A percentile compares a stretch with the other conserved stretches of the same genome.
Evolutionary conservation across 1,140 invertebrate species (phyloP).

Genomic region (Wasmannia auropunctata): DNA sequence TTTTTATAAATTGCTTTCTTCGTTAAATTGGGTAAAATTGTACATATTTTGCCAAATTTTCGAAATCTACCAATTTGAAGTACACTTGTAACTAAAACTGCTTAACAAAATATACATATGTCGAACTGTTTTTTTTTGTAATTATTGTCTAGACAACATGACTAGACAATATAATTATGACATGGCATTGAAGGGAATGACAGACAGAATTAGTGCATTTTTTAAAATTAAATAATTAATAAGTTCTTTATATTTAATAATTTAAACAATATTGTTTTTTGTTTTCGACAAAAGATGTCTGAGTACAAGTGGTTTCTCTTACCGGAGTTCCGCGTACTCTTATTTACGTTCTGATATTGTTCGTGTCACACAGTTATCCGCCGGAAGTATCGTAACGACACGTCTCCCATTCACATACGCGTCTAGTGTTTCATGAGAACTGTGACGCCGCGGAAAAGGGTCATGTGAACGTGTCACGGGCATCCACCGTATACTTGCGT

Average conservation of each 20-base stretch:
- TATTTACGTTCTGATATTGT: constrained; percentile 73
- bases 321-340: constrained; percentile 51
- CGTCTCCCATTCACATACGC: constrained; percentile 81
- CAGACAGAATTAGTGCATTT: background rate
- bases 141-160: too few relatives aligned
- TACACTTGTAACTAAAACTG: background rate
- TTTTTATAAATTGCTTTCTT: background rate
- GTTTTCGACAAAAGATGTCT: constrained; percentile 4
- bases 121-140: too few relatives aligned
- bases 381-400: constrained; percentile 84
- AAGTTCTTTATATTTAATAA: background rate
- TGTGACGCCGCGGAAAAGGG: constrained; percentile 84
- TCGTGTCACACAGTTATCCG: constrained; percentile 77
- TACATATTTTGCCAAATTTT: background rate
- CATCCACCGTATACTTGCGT: constrained; percentile 79
- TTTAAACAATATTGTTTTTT: constrained; percentile 5
- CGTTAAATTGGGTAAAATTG: background rate
- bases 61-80: background rate
- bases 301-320: constrained; percentile 11
- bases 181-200: background rate
- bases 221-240: background rate
- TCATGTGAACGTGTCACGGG: constrained; percentile 84
- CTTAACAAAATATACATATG: too few relatives aligned
- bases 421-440: constrained; percentile 84
- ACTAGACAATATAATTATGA: background rate